Evolutionary conservation across 2,888 invertebrate genomes (phyloP), one percentile per base, ranked within the genome.

Genomic region (Xanthia togata): DNA sequence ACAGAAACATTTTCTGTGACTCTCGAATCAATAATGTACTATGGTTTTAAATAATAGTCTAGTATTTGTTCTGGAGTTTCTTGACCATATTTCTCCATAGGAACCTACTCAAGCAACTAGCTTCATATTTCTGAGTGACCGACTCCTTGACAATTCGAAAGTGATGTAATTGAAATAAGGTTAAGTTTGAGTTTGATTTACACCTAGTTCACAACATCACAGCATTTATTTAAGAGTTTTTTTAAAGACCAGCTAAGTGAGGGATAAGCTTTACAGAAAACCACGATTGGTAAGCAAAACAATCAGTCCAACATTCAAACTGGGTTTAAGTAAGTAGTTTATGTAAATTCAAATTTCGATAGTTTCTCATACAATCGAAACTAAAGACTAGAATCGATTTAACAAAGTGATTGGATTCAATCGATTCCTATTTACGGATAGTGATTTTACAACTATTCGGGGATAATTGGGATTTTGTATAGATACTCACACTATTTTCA

Each of bases 371-470:
- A 70, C 59, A 78, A 65, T 55, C 17, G n/a, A 60, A 59, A 69
- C 68, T 72, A 65, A 78, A 65, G 64, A 79, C 63, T 72, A 44
- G 73, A 76, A 83, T 62, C 26, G 64, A 74, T 76, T 74, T 41
- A 70, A 53, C 55, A 60, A 81, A 83, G 73, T 65, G 47, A 73
- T 78, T 86, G 50, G 50, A 78, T 70, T 70, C 74, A 78, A 78
- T 86, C 74, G 76, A 83, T 78, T 72, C 12, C 64, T 70, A 63
- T 86, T 86, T 82, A 77, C 20, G 64, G 60, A 44, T 64, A 44
- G 60, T 62, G 69, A 78, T 63, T 82, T 74, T 85, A 31, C 57
- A 64, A 20, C 68, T 71, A 74, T 71, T 47, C 44, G n/a, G n/a
- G 62, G 69, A 70, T 70, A 81, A 72, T 41, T 47, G 57, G 20